Evolutionary conservation across 2,888 invertebrate genomes (phyloP), one percentile per base, ranked within the genome.

Genomic region (Acanthosoma haemorrhoidale): DNA sequence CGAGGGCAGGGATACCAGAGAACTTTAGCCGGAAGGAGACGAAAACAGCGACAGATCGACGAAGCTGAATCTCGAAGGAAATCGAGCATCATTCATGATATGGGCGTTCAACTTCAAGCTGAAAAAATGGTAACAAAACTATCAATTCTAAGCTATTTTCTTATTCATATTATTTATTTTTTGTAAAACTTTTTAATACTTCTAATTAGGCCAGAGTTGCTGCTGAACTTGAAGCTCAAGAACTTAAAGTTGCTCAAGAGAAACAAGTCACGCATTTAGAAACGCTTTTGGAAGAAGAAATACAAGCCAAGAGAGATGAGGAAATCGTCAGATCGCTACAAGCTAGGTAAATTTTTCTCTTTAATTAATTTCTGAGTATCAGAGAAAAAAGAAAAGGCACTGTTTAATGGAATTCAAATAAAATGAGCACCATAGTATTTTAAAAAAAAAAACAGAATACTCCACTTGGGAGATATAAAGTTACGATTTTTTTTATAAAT

Each of bases 291-390:
- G 88, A 89, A 74, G 91, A 92, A 79, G 93, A 92, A 79, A 89
- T 89, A 0, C 91, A 91, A 79, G 92, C 92, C 0, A 90, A 92
- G 77, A 82, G 87, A 74, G 92, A 92, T 75, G 93, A 92, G 79
- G 92, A 92, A 83, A 90, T 92, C 72, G 85, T 85, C 72, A 77
- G 77, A 38, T 78, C 77, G 72, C 77, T 82, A 25, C 82, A 83
- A 74, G 80, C 79, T 6, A 76, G 76, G 76, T 77, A 51, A 31
- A 59, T 38, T 3, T 25, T 32, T 34, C 6, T 16, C 16, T 16
- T n/a, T n/a, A n/a, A n/a, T n/a, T n/a, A n/a, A n/a, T n/a, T n/a
- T n/a, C n/a, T n/a, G n/a, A n/a, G n/a, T n/a, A n/a, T n/a, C n/a
- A n/a, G n/a, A n/a, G n/a, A n/a, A n/a, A n/a, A n/a, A n/a, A n/a